Base-by-base conservation (phyloP, 2,113 vertebrate genomes). In the Todiramphus saurophagus region DNA sequence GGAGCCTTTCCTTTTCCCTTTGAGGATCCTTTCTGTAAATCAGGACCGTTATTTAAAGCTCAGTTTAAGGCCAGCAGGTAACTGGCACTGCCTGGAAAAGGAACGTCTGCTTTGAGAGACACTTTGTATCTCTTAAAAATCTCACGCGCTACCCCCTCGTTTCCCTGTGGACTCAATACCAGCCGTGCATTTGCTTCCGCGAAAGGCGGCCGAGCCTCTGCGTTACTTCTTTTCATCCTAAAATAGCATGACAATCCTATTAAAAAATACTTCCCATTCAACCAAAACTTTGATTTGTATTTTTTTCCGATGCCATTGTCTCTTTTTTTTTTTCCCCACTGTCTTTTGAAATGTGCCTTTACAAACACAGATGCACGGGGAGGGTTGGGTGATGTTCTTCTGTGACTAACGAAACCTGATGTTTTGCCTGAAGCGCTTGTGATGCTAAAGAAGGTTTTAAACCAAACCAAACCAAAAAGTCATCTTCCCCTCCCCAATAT, bases 401-500 rank as follows among this genome's bases (percentile, higher is more conserved):
- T n/a, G 12, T 67, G 48, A 44, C 59, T 66, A 33, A 14, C 67
- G 51, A 63, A 67, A 78, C 63, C 4, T 19, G 21, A 20, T 55
- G 16, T 41, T 90, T 77, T 66, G 11, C 67, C 59, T 59, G 31
- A 31, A 58, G 63, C 70, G 56, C 10, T 5, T 76, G 67, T 19
- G 39, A 24, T 69, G 20, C 18, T 73, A 41, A 55, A 41, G 31
- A 11, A 39, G 4, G 5, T 53, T 79, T 68, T 51, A 81, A 46
- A 46, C 8, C 46, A 46, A 46, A 43, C 43, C 43, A 43, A 46
- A 46, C 9, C 44, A 46, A 81, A 33, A 43, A 31, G 10, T 3
- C 16, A 41, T 17, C 10, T 20, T 7, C 11, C 7, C 7, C 11
- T 7, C 4, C 5, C 2, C 6, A 14, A 7, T 27, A 25, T 25